Conservation (phyloP, 2,888 invertebrate species). For the Galeruca laticollis region DNA sequence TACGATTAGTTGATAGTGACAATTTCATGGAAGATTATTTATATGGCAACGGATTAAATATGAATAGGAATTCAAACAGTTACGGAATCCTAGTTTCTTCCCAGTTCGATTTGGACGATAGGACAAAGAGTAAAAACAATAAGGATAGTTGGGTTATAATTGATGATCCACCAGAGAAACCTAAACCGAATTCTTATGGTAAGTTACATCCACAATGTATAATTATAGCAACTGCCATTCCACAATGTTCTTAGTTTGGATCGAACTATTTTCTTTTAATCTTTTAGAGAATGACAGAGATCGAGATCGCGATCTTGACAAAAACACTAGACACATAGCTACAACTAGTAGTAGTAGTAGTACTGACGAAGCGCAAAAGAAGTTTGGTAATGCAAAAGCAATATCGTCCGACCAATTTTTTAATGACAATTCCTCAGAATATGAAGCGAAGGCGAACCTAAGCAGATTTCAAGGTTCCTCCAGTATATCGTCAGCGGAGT, state of each 20-base stretch:
- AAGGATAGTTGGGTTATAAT: constrained; percentile 67
- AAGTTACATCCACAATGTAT: not conserved
- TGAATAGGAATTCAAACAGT: constrained; percentile 67
- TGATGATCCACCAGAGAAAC: constrained; percentile 61
- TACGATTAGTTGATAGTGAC: constrained; percentile 64
- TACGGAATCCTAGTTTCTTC: constrained; percentile 30
- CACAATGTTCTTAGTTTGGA: too few species aligned
- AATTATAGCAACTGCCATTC: too few species aligned
- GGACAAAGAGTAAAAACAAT: constrained; percentile 24
- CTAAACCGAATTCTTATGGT: constrained; percentile 42
- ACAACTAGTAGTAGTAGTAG: constrained; percentile 34
- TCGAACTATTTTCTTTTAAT: not conserved
- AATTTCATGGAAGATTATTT: constrained; percentile 70
- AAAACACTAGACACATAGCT: not conserved
- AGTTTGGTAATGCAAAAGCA: constrained; percentile 97
- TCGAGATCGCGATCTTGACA: constrained; percentile 5
- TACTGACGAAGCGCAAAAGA: constrained; percentile 86
- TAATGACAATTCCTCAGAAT: constrained; percentile 76
- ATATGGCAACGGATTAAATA: constrained; percentile 67
- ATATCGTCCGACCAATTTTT: constrained; percentile 99
- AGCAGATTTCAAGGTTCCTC: constrained; percentile 91
- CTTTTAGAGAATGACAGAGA: constrained; percentile 7
- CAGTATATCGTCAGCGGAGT: constrained; percentile 96
- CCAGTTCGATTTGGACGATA: constrained; percentile 38
- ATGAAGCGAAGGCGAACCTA: constrained; percentile 72